Evolutionary conservation across 2,888 invertebrate genomes (phyloP).

Genomic region (Acleris holmiana): DNA sequence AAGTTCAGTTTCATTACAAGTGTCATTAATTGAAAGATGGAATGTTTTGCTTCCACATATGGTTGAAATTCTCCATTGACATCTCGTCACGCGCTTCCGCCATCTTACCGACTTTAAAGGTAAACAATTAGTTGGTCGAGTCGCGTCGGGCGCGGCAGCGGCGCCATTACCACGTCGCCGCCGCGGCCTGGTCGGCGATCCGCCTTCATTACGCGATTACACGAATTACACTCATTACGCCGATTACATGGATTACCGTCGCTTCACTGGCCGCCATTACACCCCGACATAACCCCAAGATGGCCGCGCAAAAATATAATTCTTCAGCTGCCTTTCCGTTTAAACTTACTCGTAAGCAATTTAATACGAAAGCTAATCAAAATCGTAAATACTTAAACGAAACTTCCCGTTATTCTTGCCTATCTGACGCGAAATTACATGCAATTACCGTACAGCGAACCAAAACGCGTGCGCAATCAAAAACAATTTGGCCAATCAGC

Average conservation of each 20-base stretch:
- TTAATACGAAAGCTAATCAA: constrained; percentile 33
- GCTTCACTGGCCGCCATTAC: constrained; percentile 43
- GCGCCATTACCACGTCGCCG: constrained; percentile 50
- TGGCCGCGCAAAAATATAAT: constrained; percentile 33
- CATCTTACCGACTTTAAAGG: constrained; percentile 15
- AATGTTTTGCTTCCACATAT: neutral
- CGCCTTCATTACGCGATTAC: constrained; percentile 45
- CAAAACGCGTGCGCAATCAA: constrained; percentile 64
- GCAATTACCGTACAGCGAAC: constrained; percentile 51
- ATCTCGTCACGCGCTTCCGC: constrained; percentile 10
- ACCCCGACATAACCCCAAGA: constrained; percentile 33
- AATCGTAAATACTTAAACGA: constrained; percentile 30
- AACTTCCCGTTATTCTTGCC: constrained; percentile 32
- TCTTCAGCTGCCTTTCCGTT: constrained; percentile 17
- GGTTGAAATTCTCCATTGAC: neutral
- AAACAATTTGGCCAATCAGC: constrained; percentile 68
- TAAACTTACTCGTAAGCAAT: constrained; percentile 21
- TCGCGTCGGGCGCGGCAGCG: constrained; percentile 29
- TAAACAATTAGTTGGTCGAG: constrained; percentile 29
- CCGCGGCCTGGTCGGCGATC: constrained; percentile 39
- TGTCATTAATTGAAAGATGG: no score
- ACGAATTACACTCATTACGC: constrained; percentile 48
- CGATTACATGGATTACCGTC: constrained; percentile 47
- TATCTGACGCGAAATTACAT: constrained; percentile 35
- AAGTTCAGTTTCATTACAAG: neutral